Evolutionary conservation across 1,140 invertebrate genomes (phyloP), one percentile per base, ranked within the genome.

Genomic region (Chlorops oryzae): DNA sequence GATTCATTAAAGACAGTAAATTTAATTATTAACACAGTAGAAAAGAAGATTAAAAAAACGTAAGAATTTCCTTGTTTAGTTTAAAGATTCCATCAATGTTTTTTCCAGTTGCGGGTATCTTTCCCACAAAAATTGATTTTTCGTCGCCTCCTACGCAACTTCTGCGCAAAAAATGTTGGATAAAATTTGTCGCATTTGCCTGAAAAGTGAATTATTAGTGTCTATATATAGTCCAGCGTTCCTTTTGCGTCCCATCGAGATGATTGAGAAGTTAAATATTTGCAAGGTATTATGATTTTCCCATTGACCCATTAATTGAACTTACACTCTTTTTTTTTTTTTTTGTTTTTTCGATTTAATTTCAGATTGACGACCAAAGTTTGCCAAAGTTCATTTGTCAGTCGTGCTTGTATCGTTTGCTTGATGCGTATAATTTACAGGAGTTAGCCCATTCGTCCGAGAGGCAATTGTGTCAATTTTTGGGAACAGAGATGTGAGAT

Each of bases 371-470:
- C 37, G 52, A 54, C 37, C 43, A 54, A 15, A 50, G 15, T 28
- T 32, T 54, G 13, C 52, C 52, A 12, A 27, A 47, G 6, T 32
- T 54, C 6, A n/a, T 54, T 15, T 54, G 52, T 42, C 52, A 54
- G 25, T 54, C 52, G 7, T 54, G 52, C 23, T 23, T 54, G 21
- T 54, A 50, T 41, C 52, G 52, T 2, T 23, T 54, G 2, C 27
- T 54, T 25, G 52, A 54, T 27, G 52, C 52, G 1, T 54, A 54
- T 32, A 54, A 54, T 25, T 42, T 54, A 18, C 47, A 54, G 21
- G 47, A 54, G 25, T 32, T 54, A 3, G 42, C 52, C 10, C 47
- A 54, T 17, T 39, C 52, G 12, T 54, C 52, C 0, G 52, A 54
- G n/a, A 32, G 28, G 5, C 43, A 48, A 6, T 27, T 54, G 38